Conservation (phyloP, 1,140 invertebrate species). For the Philopotamus ludificatus region DNA sequence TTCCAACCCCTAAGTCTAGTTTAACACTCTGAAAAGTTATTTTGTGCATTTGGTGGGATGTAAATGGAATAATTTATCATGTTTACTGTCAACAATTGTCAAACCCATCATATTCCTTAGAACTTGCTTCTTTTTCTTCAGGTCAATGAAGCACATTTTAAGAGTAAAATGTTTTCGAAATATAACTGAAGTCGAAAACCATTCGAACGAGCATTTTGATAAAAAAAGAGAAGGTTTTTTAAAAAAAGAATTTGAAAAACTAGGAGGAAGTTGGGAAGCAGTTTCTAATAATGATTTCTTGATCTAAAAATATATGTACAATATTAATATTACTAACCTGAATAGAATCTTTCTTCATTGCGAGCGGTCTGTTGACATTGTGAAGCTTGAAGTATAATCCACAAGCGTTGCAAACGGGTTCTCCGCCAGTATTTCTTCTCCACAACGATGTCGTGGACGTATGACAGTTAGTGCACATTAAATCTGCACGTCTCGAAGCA, state of each 20-base stretch:
- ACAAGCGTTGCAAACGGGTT: conserved; percentile 93
- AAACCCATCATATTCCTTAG: too few species aligned
- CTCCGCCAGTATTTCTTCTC: conserved; percentile 82
- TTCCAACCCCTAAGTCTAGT: too few species aligned
- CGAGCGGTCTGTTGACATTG: conserved; percentile 77
- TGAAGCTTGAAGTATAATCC: conserved; percentile 93
- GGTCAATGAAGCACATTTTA: too few species aligned
- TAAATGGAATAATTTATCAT: too few species aligned
- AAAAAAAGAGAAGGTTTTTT: conserved; percentile 6
- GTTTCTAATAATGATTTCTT: conserved; percentile 9
- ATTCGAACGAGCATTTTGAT: too few species aligned
- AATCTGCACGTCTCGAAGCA: conserved; percentile 74
- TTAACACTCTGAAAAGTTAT: too few species aligned
- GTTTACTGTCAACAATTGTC: too few species aligned
- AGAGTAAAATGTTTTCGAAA: too few species aligned
- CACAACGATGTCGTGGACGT: conserved; percentile 86
- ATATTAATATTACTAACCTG: conserved; percentile 64
- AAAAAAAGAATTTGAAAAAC: conserved; percentile 15
- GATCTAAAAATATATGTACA: not conserved
- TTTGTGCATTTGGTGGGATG: too few species aligned
- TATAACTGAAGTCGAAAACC: too few species aligned
- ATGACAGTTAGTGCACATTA: conserved; percentile 88
- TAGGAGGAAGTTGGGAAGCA: too few species aligned
- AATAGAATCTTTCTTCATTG: conserved; percentile 97
- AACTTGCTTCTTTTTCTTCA: too few species aligned